Conservation (phyloP, 2,888 invertebrate genomes). For the Agriotes lineatus region DNA sequence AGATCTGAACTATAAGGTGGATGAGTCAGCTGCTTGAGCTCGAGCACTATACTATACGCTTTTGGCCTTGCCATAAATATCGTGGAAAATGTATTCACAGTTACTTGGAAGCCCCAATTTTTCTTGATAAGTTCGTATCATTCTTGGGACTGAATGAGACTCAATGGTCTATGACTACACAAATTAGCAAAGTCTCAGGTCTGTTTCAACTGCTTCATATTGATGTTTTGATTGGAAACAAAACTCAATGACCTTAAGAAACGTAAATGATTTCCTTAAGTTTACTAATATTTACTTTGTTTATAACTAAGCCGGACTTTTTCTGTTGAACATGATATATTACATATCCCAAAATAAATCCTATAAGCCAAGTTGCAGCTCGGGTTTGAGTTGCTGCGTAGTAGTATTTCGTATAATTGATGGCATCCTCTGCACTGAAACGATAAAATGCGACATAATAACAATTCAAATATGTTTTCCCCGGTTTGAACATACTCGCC, state of each 20-base stretch:
- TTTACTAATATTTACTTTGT: neutral
- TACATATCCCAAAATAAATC: constrained; percentile 54
- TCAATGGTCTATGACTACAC: no score
- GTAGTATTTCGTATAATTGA: constrained; percentile 44
- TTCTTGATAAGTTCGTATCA: no score
- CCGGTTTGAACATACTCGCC: neutral
- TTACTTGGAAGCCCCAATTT: no score
- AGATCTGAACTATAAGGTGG: no score
- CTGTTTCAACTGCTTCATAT: no score
- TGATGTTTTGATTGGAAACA: neutral
- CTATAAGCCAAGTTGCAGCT: constrained; percentile 57
- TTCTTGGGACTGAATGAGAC: no score
- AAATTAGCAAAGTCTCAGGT: no score
- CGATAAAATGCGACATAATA: neutral
- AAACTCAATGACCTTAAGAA: no score
- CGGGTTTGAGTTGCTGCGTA: constrained; percentile 56
- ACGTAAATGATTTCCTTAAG: neutral
- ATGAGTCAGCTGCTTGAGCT: no score
- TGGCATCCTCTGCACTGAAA: neutral
- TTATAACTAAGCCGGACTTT: neutral
- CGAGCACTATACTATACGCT: no score
- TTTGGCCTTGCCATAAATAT: no score
- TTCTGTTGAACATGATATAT: constrained; percentile 46
- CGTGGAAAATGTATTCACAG: no score
- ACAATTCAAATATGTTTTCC: neutral